phyloP scores from a whole-genome alignment of 2,888 invertebrate species.

The Idaea dimidiata region DNA sequence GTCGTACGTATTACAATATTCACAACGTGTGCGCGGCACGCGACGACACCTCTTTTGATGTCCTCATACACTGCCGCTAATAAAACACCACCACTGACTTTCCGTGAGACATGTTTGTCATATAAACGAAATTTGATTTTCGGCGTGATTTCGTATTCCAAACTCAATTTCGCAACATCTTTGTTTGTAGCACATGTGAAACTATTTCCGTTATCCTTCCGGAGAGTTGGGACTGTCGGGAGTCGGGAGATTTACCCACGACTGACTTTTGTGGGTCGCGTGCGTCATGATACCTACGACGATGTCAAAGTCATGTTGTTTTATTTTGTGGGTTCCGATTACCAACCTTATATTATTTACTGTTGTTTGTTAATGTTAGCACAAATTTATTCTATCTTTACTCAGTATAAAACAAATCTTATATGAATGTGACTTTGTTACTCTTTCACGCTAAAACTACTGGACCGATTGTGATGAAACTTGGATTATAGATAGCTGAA shows the following conservation, averaged over 20 bases:
- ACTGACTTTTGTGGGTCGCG: constrained; percentile 31
- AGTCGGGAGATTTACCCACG: constrained; percentile 30
- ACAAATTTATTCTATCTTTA: no score
- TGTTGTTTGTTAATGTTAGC: not conserved
- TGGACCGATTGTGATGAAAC: no score
- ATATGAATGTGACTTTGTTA: no score
- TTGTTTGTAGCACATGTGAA: constrained; percentile 51
- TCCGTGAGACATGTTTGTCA: constrained; percentile 60
- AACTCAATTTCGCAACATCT: constrained; percentile 52
- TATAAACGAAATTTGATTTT: constrained; percentile 65
- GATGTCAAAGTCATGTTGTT: constrained; percentile 29
- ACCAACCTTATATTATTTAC: constrained; percentile 19
- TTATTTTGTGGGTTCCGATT: constrained; percentile 32
- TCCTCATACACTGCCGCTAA: constrained; percentile 57
- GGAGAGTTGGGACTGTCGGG: constrained; percentile 29
- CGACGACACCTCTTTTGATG: constrained; percentile 70
- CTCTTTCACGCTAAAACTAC: no score
- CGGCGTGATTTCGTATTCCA: constrained; percentile 51
- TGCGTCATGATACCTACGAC: constrained; percentile 26
- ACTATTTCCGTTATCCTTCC: constrained; percentile 44
- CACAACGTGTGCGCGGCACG: constrained; percentile 61
- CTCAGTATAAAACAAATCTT: no score
- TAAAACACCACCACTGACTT: constrained; percentile 60
- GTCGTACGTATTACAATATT: constrained; percentile 56
- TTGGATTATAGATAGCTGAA: no score